These are phyloP conservation scores for Puffinus mauretanicus DNA, from an alignment of 2,113 vertebrate genomes.

Conservation along the genomic window DNA sequence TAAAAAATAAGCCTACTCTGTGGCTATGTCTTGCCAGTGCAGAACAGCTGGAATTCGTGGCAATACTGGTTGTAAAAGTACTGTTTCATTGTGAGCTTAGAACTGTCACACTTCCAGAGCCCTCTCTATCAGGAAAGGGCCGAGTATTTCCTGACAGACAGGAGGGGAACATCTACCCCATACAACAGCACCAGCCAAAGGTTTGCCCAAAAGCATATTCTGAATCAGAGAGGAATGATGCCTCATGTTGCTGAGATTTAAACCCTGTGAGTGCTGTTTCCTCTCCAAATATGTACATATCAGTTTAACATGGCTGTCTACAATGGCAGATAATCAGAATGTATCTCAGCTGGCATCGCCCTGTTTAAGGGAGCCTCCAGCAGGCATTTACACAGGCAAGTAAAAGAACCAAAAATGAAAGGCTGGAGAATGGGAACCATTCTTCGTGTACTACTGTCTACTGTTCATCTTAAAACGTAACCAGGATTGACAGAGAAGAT, in stretches of 20 bases:
- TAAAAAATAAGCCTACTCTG: neutral
- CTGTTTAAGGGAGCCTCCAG: neutral
- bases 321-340: neutral
- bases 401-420: neutral
- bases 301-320: neutral
- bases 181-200: neutral
- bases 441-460: neutral
- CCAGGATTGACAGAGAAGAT: neutral
- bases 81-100: neutral
- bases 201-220: neutral
- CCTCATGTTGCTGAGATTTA: neutral
- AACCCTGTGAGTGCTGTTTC: neutral
- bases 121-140: neutral
- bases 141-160: neutral
- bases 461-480: neutral
- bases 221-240: neutral
- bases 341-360: neutral
- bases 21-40: neutral
- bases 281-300: neutral
- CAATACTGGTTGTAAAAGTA: neutral
- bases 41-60: neutral
- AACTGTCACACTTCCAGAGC: neutral
- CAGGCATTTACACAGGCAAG: neutral
- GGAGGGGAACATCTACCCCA: neutral
- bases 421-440: neutral